Percentiles rank a stretch among this genome's conserved stretches.
These are phyloP conservation scores for Enteromius treurensis DNA, from an alignment of 2,797 vertebrate genomes.

Conservation along the genomic window DNA sequence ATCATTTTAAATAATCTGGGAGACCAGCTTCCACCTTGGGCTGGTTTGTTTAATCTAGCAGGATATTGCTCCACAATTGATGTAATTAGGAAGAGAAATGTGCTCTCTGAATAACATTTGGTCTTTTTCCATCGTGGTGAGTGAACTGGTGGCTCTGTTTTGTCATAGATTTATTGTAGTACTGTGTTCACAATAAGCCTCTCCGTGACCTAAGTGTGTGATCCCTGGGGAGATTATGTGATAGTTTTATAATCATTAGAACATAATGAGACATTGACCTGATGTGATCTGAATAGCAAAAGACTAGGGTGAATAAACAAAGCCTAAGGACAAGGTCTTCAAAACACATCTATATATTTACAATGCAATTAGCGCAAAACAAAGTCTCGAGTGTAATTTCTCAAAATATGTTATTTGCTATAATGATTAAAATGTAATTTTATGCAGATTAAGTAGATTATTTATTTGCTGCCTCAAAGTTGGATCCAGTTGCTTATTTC, in stretches of 20 bases:
- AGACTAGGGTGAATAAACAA: neutral
- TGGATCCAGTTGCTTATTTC: neutral
- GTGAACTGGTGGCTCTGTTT: neutral
- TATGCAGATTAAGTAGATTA: neutral
- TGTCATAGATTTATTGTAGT: slow-evolving; percentile 4
- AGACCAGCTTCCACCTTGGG: neutral
- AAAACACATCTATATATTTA: neutral
- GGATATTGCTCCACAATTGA: neutral
- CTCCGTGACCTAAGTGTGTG: neutral
- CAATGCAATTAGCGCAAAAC: neutral
- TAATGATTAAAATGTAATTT: neutral
- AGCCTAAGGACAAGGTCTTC: neutral
- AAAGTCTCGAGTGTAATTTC: neutral
- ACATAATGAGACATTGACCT: slow-evolving; percentile 35
- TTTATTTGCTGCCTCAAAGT: neutral
- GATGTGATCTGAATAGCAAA: slow-evolving; percentile 29
- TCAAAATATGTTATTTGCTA: neutral
- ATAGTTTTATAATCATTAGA: slow-evolving; percentile 40
- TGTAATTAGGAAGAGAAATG: slow-evolving; percentile 20
- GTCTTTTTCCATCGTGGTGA: neutral
- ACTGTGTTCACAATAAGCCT: slow-evolving; percentile 5
- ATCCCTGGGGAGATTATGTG: slow-evolving; percentile 33
- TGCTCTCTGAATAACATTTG: slow-evolving; percentile 2
- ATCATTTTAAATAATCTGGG: neutral
- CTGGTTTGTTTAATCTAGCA: neutral